Base-by-base conservation (phyloP, 2,797 vertebrate genomes). In the Sebastes reedi region DNA sequence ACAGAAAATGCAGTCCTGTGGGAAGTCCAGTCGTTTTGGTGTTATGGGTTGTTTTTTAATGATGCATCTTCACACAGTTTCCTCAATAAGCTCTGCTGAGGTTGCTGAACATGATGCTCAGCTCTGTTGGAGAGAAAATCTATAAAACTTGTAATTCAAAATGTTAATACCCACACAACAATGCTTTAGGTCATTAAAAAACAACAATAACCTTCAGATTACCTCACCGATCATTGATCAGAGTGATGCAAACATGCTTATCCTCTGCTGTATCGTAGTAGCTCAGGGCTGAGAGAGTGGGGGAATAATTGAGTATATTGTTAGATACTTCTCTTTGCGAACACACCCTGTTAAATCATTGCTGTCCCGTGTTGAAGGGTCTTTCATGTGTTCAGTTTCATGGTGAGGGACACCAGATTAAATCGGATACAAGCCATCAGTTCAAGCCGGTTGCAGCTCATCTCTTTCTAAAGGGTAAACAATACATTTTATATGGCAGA, bases 231-330 rank as follows among this genome's bases (percentile, higher is more conserved):
- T 52, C 18, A 83, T 8, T 81, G 82, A 85, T 79, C 59, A 72
- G 52, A 54, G 36, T 22, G 10, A 10, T 34, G 24, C 76, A 62
- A 65, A 60, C n/a, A 79, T 62, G 68, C 61, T 71, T 73, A 60
- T 72, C 69, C 72, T 69, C 65, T 71, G 64, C 77, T 72, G 79
- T 54, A 72, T 54, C 70, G 24, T 62, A 67, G 69, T 83, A 55
- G 52, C 66, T 80, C n/a, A 22, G 58, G 25, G 56, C 84, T 12
- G 72, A 80, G 67, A 29, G 56, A 73, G 70, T 10, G 52, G 59
- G 70, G 90, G 76, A 94, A 92, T 94, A 91, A 92, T 90, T 91
- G 61, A 93, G 92, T 80, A 60, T 55, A 80, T 82, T 87, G 70
- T 88, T 84, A 75, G 72, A 86, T 83, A 75, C 89, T 89, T 84